phyloP scores from a whole-genome alignment of 2,797 vertebrate genomes.

The Linurgus olivaceus region DNA sequence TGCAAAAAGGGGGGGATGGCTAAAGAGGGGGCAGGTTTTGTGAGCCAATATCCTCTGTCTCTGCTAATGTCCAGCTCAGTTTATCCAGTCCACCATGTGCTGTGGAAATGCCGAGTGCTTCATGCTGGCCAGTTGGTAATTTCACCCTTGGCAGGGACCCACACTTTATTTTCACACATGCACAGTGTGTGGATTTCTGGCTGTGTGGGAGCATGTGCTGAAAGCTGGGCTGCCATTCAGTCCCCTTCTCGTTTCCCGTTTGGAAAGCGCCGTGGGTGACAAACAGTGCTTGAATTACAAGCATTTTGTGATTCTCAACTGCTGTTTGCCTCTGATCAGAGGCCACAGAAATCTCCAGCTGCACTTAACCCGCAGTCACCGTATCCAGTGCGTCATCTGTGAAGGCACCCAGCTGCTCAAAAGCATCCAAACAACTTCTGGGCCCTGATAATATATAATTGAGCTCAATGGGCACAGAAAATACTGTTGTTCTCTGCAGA shows the following conservation, averaged over 20 bases:
- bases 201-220: not conserved
- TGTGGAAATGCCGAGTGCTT: not conserved
- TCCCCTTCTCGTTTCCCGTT: not conserved
- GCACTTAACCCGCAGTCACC: constrained; percentile 33
- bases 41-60: not conserved
- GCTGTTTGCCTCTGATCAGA: constrained; percentile 30
- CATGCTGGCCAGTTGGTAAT: not conserved
- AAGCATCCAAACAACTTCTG: constrained; percentile 32
- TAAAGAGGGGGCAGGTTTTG: too few species aligned
- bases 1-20: fast-evolving
- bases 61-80: not conserved
- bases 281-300: constrained; percentile 19
- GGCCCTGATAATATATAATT: constrained; percentile 20
- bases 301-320: constrained; percentile 3
- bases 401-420: constrained; percentile 45
- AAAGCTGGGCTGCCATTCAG: not conserved
- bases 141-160: not conserved
- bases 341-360: constrained; percentile 37
- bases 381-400: not conserved
- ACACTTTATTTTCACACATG: not conserved
- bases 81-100: not conserved
- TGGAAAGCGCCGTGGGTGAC: not conserved
- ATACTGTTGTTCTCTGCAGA: not conserved
- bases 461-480: not conserved
- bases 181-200: not conserved